phyloP scores from a whole-genome alignment of 2,797 vertebrate species.

The Trichosurus vulpecula region DNA sequence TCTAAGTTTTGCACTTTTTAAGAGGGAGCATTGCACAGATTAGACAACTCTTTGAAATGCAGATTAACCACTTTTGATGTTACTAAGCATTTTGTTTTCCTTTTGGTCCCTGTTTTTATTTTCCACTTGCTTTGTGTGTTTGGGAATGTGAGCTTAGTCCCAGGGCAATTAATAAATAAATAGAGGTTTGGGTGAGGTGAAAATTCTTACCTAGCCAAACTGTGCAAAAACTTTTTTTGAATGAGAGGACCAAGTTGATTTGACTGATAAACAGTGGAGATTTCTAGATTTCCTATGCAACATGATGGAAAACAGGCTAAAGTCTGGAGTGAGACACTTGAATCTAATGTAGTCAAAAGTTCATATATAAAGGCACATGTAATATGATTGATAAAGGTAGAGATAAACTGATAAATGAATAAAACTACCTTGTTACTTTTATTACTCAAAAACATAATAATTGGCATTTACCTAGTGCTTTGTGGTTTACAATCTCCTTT shows the following conservation, averaged over 20 bases:
- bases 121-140: not conserved
- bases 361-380: not conserved
- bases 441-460: not conserved
- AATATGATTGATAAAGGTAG: not conserved
- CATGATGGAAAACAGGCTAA: not conserved
- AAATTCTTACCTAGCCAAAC: not conserved
- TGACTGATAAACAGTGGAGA: not conserved
- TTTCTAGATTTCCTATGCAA: not conserved
- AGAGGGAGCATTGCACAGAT: not conserved
- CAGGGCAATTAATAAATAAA: not conserved
- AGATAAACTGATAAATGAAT: not conserved
- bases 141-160: not conserved
- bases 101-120: not conserved
- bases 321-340: not conserved
- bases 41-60: not conserved
- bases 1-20: not conserved
- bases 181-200: not conserved
- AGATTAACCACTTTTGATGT: not conserved
- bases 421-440: not conserved
- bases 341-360: not conserved
- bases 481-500: not conserved
- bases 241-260: not conserved
- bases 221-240: not conserved
- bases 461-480: not conserved
- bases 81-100: not conserved